Conservation (phyloP, 2,888 invertebrate genomes). For the Halictus ligatus region DNA sequence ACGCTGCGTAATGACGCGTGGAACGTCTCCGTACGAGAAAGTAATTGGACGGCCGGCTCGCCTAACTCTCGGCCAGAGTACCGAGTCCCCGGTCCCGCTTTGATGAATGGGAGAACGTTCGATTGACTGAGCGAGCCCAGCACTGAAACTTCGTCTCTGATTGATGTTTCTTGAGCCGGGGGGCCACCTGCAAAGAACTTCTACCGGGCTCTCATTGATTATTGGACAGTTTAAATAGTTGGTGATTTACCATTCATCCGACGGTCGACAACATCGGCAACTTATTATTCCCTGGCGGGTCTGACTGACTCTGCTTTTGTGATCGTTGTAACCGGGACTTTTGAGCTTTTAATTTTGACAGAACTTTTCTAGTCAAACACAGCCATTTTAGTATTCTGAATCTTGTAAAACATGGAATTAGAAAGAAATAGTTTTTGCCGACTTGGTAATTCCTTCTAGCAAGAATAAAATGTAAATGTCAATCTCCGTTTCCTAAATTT, state of each 20-base stretch:
- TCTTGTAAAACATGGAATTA: no score
- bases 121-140: constrained; percentile 18
- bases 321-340: not conserved
- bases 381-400: no score
- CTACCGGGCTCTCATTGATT: not conserved
- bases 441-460: no score
- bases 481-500: no score
- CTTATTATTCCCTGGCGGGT: not conserved
- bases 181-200: not conserved
- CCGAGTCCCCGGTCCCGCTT: constrained; percentile 6
- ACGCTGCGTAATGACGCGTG: constrained; percentile 60
- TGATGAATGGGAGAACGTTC: constrained; percentile 48
- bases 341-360: no score
- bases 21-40: constrained; percentile 46
- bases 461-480: no score
- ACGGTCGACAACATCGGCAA: not conserved
- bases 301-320: not conserved
- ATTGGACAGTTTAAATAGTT: constrained; percentile 8
- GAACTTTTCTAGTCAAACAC: no score
- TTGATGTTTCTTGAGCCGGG: constrained; percentile 28
- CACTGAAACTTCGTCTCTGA: constrained; percentile 31
- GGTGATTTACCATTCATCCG: not conserved
- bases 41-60: constrained; percentile 50
- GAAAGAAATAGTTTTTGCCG: no score
- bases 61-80: constrained; percentile 5